phyloP scores from a whole-genome alignment of 1,140 invertebrate genomes.

The Drosophila kanapiae region DNA sequence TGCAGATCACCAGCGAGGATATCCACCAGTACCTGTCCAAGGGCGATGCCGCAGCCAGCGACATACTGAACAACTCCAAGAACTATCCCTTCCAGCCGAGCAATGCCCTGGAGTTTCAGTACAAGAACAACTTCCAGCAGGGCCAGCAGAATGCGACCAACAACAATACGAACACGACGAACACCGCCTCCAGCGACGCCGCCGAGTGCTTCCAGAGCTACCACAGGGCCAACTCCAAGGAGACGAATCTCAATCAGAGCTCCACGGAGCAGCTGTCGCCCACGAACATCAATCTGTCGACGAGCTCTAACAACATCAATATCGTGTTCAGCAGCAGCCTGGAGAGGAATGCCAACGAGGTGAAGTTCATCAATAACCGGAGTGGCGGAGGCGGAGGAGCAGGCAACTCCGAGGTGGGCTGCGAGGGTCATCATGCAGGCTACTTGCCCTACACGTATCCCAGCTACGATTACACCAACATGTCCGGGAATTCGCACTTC shows the following conservation, averaged over 20 bases:
- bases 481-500: constrained; percentile 79
- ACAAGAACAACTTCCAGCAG: constrained; percentile 83
- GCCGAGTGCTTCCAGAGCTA: constrained; percentile 74
- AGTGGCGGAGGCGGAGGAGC: constrained; percentile 11
- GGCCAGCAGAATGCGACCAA: constrained; percentile 44
- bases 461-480: constrained; percentile 83
- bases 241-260: constrained; percentile 79
- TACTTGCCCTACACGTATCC: constrained; percentile 79
- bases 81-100: constrained; percentile 84
- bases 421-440: constrained; percentile 72
- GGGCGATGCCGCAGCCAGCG: constrained; percentile 61
- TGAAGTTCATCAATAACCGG: constrained; percentile 81
- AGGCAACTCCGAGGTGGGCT: constrained; percentile 43
- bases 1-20: constrained; percentile 84
- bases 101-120: constrained; percentile 82
- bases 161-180: constrained; percentile 70
- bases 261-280: constrained; percentile 63
- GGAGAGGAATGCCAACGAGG: constrained; percentile 76
- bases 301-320: constrained; percentile 83
- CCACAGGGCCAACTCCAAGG: constrained; percentile 70
- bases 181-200: constrained; percentile 70
- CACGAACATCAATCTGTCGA: constrained; percentile 82
- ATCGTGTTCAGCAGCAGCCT: constrained; percentile 73
- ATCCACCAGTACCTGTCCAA: constrained; percentile 84
- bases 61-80: constrained; percentile 81